A percentile compares a stretch with the other conserved stretches of the same genome.
Evolutionary conservation across 2,113 vertebrate genomes (phyloP).

Genomic region (Bolborhynchus lineola): DNA sequence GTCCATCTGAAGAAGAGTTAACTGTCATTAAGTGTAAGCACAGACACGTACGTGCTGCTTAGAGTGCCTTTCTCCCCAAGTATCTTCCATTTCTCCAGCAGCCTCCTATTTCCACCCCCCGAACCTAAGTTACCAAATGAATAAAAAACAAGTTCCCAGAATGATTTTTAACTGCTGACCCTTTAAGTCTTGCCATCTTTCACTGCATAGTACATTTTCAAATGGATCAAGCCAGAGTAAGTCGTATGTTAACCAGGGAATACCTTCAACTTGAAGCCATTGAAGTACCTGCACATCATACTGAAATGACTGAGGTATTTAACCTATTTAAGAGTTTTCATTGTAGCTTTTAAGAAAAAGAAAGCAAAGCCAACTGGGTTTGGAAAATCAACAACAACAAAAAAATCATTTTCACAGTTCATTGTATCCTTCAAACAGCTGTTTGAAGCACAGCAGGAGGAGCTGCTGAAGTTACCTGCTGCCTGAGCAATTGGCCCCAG

Average conservation of each 20-base stretch:
- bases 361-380: neutral
- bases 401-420: neutral
- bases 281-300: neutral
- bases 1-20: neutral
- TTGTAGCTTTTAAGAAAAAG: neutral
- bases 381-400: neutral
- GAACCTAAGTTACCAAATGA: neutral
- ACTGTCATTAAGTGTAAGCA: neutral
- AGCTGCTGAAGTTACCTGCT: neutral
- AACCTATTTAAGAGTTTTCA: neutral
- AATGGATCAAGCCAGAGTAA: neutral
- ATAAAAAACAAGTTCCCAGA: neutral
- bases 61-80: neutral
- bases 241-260: neutral
- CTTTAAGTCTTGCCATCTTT: neutral
- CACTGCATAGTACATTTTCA: neutral
- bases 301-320: neutral
- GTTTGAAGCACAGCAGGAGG: neutral
- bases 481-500: neutral
- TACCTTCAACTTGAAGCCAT: neutral
- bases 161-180: neutral
- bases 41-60: neutral
- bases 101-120: fast-evolving
- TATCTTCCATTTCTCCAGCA: neutral
- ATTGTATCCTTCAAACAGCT: neutral